Conservation (phyloP, 2,797 vertebrate species). For the Platyrinchus mystaceus region DNA sequence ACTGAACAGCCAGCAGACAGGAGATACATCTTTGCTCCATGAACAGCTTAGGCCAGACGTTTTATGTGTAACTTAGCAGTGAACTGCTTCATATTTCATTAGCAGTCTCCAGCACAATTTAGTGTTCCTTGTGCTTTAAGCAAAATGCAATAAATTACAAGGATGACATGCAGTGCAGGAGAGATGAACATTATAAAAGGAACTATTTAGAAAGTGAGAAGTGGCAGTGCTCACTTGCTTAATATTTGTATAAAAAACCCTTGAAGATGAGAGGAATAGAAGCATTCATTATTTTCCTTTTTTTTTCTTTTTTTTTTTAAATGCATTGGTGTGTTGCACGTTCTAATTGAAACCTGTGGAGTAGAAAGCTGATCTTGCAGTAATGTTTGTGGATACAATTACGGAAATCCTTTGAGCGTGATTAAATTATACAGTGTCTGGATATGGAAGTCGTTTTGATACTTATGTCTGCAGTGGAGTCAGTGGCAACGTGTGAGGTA, state of each 20-base stretch:
- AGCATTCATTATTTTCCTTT: neutral
- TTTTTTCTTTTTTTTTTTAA: neutral
- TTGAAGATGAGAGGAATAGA: neutral
- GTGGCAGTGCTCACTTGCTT: neutral
- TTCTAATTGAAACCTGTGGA: conserved; percentile 53
- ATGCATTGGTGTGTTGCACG: neutral
- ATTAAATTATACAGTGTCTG: conserved; percentile 5
- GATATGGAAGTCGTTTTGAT: neutral
- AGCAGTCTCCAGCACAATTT: neutral
- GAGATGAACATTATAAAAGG: neutral
- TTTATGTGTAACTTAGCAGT: neutral
- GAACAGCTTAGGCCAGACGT: neutral
- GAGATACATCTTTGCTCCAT: neutral
- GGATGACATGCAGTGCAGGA: neutral
- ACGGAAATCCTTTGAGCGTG: conserved; percentile 39
- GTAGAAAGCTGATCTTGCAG: conserved; percentile 54
- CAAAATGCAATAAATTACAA: conserved; percentile 29
- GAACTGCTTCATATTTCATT: neutral
- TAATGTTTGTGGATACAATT: conserved; percentile 13
- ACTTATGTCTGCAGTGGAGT: neutral
- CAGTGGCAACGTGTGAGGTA: neutral
- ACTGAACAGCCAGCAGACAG: neutral
- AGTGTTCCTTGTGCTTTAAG: neutral
- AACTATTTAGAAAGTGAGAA: conserved; percentile 8
- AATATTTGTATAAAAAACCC: neutral